Evolutionary conservation across 2,797 vertebrate species (phyloP), one percentile per base, ranked within the genome.

Genomic region (Borostomias antarcticus): DNA sequence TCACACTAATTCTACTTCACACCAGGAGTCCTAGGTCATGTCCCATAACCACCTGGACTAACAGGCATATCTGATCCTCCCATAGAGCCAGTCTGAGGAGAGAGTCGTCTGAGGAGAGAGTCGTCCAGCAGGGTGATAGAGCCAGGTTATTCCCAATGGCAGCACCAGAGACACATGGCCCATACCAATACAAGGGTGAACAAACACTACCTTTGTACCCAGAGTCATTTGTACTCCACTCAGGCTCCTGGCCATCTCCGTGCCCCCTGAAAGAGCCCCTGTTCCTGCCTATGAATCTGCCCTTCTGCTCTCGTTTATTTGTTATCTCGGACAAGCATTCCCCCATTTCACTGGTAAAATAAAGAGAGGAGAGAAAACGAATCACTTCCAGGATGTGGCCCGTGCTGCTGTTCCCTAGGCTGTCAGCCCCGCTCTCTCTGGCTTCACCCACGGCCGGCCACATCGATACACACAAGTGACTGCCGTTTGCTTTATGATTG

Each of bases 401-500:
- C 81, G 79, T 80, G 75, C 82, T 85, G 87, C 87, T 91, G 89
- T 91, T 92, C 85, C 86, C 85, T 86, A 85, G 74, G 85, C 89
- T 89, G 89, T 92, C 90, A 92, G 86, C 88, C 85, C 80, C 77
- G 80, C 76, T 76, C 83, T 89, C 86, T 75, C 85, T 77, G 70
- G 74, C 86, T 73, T 86, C 85, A 87, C 86, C 87, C 86, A 85
- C 77, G 82, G 87, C 87, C 79, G 66, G 80, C 66, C 80, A 75
- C 86, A 86, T 92, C 89, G 82, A 92, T 91, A 92, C 87, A 66
- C 83, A 90, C 81, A 89, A 91, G 88, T 88, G 88, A 90, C 88
- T 88, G 89, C 87, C 81, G 87, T 91, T 80, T 90, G 88, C 88
- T 89, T 88, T 90, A 91, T 90, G 89, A 92, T 90, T 90, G 89